A percentile compares a stretch with the other conserved stretches of the same genome.
Conservation (phyloP, 1,140 invertebrate genomes). For the Octopus bimaculoides region DNA sequence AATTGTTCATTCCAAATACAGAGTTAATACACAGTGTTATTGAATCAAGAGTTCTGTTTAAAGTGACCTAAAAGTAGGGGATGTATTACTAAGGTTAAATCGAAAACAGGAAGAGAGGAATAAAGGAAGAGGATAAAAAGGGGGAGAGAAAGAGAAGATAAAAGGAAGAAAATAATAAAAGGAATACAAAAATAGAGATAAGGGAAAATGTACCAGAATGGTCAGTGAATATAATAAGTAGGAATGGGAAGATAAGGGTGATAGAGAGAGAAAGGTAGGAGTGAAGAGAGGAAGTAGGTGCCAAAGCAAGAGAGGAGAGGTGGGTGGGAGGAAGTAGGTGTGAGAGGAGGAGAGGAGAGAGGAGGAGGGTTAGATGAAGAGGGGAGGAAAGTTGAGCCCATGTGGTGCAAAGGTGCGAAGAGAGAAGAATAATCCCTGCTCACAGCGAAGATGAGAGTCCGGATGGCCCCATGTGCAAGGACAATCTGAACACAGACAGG, state of each 20-base stretch:
- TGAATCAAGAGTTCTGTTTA: too few relatives aligned
- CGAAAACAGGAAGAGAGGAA: slow-evolving; percentile 5
- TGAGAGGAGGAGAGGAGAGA: slow-evolving; percentile 13
- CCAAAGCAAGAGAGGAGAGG: slow-evolving; percentile 7
- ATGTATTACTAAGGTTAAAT: background rate
- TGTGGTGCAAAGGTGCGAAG: slow-evolving; percentile 15
- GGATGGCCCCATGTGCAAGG: too few relatives aligned
- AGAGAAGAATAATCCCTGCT: too few relatives aligned
- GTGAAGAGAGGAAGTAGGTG: slow-evolving; percentile 3
- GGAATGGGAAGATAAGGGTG: background rate
- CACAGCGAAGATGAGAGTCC: background rate
- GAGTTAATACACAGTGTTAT: too few relatives aligned
- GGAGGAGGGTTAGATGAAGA: background rate
- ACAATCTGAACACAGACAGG: too few relatives aligned
- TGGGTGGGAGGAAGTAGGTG: background rate
- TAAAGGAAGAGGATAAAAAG: background rate
- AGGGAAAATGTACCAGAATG: background rate
- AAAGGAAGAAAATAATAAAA: background rate
- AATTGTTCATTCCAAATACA: too few relatives aligned
- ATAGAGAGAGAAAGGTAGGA: slow-evolving; percentile 10
- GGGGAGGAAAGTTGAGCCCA: slow-evolving; percentile 1
- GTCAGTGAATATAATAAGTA: too few relatives aligned
- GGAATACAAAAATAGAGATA: background rate
- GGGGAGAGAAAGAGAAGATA: slow-evolving; percentile 1
- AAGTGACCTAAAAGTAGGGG: too few relatives aligned